A percentile compares a stretch with the other conserved stretches of the same genome.
phyloP scores from a whole-genome alignment of 2,113 vertebrate genomes.

The Zonotrichia leucophrys region DNA sequence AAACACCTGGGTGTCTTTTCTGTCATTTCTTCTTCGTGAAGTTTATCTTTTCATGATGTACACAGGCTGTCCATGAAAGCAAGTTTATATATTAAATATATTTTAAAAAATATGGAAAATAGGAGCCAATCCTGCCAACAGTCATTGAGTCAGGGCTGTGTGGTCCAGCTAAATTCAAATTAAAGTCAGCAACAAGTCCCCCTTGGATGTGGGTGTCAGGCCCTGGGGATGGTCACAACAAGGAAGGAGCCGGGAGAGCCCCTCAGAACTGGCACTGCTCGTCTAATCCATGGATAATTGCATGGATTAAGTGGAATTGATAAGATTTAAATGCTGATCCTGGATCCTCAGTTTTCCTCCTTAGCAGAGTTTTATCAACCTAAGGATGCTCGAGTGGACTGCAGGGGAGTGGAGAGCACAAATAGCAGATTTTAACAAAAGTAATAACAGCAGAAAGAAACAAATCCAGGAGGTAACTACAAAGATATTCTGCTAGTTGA shows the following conservation, averaged over 20 bases:
- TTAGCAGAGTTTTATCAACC: neutral
- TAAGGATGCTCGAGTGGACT: neutral
- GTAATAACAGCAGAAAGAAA: neutral
- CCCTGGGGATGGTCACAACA: neutral
- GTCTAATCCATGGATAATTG: accelerated
- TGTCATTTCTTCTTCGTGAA: neutral
- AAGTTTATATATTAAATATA: neutral
- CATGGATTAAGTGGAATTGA: neutral
- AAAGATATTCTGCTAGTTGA: neutral
- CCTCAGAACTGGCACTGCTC: accelerated
- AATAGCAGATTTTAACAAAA: neutral
- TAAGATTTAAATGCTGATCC: neutral
- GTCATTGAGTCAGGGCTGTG: neutral
- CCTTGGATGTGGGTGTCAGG: accelerated
- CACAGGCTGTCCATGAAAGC: neutral
- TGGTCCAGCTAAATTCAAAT: neutral
- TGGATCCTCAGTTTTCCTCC: neutral
- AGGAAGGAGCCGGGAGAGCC: neutral
- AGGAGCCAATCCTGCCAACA: neutral
- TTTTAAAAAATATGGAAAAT: no score
- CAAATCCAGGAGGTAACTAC: no score
- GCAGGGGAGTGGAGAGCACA: neutral
- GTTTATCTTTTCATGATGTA: neutral
- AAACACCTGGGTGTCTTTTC: neutral
- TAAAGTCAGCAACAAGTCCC: neutral